Base-by-base conservation (phyloP, 1,140 invertebrate species). In the Ericerus pela region DNA sequence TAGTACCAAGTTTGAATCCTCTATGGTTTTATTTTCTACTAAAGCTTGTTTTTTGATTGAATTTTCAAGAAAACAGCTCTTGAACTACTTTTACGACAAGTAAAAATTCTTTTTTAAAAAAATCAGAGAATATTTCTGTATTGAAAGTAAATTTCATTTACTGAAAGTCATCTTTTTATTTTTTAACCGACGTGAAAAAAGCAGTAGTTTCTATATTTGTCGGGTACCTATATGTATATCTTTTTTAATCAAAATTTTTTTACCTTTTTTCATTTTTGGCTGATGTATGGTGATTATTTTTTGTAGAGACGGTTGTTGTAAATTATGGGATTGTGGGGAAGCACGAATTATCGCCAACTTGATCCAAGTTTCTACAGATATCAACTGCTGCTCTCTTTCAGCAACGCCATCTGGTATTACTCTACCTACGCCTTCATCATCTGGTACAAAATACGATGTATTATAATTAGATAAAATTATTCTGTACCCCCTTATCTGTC, bases 401-500 rank as follows among this genome's bases (percentile, higher is more conserved):
- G 4, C n/a, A n/a, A n/a, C n/a, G n/a, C n/a, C n/a, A n/a, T n/a
- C n/a, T n/a, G n/a, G n/a, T n/a, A n/a, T n/a, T n/a, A n/a, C n/a
- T n/a, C n/a, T n/a, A n/a, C n/a, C n/a, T n/a, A 20, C n/a, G 8
- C n/a, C n/a, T 33, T 33, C n/a, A 33, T 10, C n/a, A 33, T 33
- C n/a, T 33, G 31, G 31, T 33, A 33, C n/a, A 33, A 10, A 8
- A 33, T n/a, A n/a, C n/a, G n/a, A n/a, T n/a, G n/a, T 33, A 33
- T 33, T n/a, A n/a, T 33, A 33, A 29, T 14, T 16, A 8, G 12
- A 16, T 8, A 24, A 16, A 51, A 51, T 28, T 8, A 47, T n/a
- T 24, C 12, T 29, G 4, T 58, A 31, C 20, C 24, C 59, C 16
- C 28, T 58, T 85, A 20, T 80, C 82, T 41, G 79, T 80, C 33